A percentile compares a stretch with the other conserved stretches of the same genome.
phyloP scores from a whole-genome alignment of 2,113 vertebrate species.

The Candoia aspera region DNA sequence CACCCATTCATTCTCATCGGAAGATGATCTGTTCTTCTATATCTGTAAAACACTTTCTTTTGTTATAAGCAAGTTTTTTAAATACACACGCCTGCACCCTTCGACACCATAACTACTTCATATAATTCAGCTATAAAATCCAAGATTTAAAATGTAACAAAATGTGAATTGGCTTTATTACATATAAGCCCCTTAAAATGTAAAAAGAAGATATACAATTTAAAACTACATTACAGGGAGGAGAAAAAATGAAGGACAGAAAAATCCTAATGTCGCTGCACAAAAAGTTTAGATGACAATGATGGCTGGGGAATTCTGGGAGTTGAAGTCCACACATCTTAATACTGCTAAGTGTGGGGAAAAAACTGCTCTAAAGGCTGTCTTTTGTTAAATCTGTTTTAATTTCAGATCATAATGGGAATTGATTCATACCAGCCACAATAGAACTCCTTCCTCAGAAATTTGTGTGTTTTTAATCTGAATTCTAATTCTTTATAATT shows the following conservation, averaged over 20 bases:
- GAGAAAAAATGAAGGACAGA: not conserved
- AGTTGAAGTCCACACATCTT: too few relatives aligned
- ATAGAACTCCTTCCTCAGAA: not conserved
- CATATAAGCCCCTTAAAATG: not conserved
- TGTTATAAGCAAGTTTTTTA: too few relatives aligned
- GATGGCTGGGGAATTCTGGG: too few relatives aligned
- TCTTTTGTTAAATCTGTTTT: not conserved
- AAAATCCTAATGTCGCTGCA: not conserved
- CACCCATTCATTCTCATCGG: too few relatives aligned
- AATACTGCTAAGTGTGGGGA: too few relatives aligned
- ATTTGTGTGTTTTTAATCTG: not conserved
- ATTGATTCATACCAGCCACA: not conserved
- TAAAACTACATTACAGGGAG: not conserved
- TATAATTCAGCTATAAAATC: not conserved
- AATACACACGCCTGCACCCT: too few relatives aligned
- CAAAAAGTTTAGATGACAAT: not conserved
- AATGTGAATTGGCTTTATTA: not conserved
- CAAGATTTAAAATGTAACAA: not conserved
- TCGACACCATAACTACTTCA: too few relatives aligned
- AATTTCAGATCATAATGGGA: not conserved
- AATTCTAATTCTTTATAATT: not conserved
- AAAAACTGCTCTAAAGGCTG: too few relatives aligned
- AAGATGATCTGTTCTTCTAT: too few relatives aligned
- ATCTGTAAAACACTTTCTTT: too few relatives aligned
- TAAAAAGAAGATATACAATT: not conserved